phyloP scores from a whole-genome alignment of 2,113 vertebrate species.

The Catharus fuscescens region DNA sequence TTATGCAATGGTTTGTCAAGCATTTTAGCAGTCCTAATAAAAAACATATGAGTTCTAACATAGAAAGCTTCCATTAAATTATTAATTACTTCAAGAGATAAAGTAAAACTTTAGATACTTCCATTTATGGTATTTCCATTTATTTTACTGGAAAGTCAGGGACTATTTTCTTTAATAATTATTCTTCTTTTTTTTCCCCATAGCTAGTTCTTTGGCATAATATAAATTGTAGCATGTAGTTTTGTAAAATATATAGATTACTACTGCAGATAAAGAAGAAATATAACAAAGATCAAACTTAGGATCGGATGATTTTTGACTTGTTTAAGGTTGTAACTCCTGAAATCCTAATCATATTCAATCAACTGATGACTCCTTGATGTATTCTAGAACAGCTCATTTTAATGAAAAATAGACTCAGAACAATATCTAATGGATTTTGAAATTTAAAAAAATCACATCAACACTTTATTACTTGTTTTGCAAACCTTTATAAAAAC shows the following conservation, averaged over 20 bases:
- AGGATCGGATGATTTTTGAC: not conserved
- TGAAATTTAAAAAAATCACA: not conserved
- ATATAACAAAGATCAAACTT: not conserved
- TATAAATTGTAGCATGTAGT: not conserved
- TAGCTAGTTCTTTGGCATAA: not conserved
- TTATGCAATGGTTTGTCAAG: slow-evolving; percentile 65
- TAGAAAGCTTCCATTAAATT: slow-evolving; percentile 53
- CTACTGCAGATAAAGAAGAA: not conserved
- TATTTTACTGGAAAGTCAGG: not conserved
- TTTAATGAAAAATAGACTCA: slow-evolving; percentile 18
- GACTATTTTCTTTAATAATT: slow-evolving; percentile 22
- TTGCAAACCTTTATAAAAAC: slow-evolving; percentile 65
- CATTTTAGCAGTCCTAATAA: slow-evolving; percentile 60
- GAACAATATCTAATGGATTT: slow-evolving; percentile 11
- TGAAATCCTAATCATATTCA: not conserved
- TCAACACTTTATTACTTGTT: slow-evolving; percentile 42
- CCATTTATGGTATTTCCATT: slow-evolving; percentile 51
- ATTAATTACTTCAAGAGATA: slow-evolving; percentile 59
- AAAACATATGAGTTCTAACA: slow-evolving; percentile 66
- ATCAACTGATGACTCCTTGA: not conserved
- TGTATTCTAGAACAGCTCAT: not conserved
- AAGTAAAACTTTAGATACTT: slow-evolving; percentile 61
- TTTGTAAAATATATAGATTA: slow-evolving; percentile 27
- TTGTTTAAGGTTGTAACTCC: not conserved
- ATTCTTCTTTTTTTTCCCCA: not conserved